Percentiles rank a stretch among this genome's conserved stretches.
These are phyloP conservation scores for Ptilonorhynchus violaceus DNA, from an alignment of 2,113 vertebrate species.

Conservation along the genomic window DNA sequence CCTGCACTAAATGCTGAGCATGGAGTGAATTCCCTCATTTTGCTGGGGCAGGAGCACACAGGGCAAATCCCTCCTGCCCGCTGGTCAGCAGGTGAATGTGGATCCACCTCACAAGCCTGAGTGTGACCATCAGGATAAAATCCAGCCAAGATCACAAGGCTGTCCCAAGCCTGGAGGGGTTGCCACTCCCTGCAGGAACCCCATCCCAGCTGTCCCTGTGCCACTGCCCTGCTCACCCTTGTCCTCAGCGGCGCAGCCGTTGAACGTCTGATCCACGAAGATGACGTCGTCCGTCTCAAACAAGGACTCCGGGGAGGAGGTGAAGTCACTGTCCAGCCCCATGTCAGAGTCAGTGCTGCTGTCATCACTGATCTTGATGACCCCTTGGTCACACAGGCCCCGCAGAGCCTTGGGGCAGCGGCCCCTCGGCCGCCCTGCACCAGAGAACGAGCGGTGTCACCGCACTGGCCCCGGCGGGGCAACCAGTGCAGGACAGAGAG, in stretches of 20 bases:
- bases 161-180: not conserved
- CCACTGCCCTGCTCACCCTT: constrained; percentile 42
- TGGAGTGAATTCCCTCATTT: rapidly evolving
- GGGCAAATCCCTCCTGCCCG: not conserved
- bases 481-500: not conserved
- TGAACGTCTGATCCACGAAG: constrained; percentile 78
- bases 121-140: not conserved
- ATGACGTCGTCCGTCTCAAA: constrained; percentile 90
- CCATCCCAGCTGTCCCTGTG: not conserved
- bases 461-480: rapidly evolving
- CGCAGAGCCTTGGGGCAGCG: constrained; percentile 79
- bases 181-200: not conserved
- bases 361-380: constrained; percentile 92
- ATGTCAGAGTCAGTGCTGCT: constrained; percentile 90
- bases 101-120: not conserved
- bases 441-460: rapidly evolving
- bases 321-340: constrained; percentile 91
- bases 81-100: rapidly evolving
- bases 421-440: constrained; percentile 79
- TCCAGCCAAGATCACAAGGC: not conserved
- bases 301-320: constrained; percentile 93
- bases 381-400: constrained; percentile 64
- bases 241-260: constrained; percentile 7
- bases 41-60: not conserved
- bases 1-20: not conserved